Percentiles rank a stretch among this genome's conserved stretches.
Conservation (phyloP, 2,888 invertebrate genomes). For the Ophioninae sp. region DNA sequence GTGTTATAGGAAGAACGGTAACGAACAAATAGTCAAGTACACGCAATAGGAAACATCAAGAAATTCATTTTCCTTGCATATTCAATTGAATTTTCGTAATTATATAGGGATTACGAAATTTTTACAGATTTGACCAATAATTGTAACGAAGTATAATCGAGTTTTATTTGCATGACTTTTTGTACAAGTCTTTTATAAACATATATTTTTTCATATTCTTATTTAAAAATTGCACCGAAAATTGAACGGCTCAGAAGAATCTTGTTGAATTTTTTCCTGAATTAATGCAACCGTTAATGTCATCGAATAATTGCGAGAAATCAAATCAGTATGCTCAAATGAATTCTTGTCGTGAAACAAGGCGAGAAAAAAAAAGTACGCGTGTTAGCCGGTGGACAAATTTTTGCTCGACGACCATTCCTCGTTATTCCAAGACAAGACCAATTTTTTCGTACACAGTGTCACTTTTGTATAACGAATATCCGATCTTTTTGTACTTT, state of each 20-base stretch:
- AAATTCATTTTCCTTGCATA: background rate
- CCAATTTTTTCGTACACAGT: slow-evolving; percentile 58
- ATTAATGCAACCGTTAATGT: background rate
- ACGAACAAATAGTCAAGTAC: slow-evolving; percentile 5
- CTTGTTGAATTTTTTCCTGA: background rate
- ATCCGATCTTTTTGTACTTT: slow-evolving; percentile 70
- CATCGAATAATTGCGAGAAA: background rate
- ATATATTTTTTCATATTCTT: too few relatives aligned
- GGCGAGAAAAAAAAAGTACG: background rate
- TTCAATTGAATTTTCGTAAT: slow-evolving; percentile 4
- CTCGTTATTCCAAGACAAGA: slow-evolving; percentile 52
- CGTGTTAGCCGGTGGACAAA: slow-evolving; percentile 30
- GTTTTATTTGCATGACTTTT: background rate
- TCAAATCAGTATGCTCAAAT: background rate
- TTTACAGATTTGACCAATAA: background rate
- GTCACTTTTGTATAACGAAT: slow-evolving; percentile 53
- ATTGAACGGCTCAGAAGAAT: too few relatives aligned
- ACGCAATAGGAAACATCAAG: background rate
- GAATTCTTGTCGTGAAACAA: background rate
- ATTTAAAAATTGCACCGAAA: too few relatives aligned
- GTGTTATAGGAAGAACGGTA: slow-evolving; percentile 4
- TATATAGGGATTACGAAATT: background rate
- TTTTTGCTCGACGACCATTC: slow-evolving; percentile 34
- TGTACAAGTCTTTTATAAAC: background rate
- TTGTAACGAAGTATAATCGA: background rate